A percentile compares a stretch with the other conserved stretches of the same genome.
Evolutionary conservation across 2,888 invertebrate genomes (phyloP).

Genomic region (Protonemura montana): DNA sequence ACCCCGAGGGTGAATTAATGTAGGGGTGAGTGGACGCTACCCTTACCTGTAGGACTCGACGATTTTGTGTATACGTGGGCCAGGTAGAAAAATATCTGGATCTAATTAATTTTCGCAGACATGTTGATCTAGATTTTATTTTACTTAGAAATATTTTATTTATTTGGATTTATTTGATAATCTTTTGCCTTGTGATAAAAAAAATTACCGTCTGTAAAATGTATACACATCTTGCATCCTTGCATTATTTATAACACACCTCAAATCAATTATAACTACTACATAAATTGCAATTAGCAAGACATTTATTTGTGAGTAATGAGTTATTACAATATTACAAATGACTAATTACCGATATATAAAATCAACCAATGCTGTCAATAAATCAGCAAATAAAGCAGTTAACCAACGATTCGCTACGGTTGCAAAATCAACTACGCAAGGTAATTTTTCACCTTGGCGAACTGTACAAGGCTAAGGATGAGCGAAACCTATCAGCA

Average conservation of each 20-base stretch:
- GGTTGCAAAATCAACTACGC: not conserved
- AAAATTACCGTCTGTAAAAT: not conserved
- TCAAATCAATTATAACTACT: not conserved
- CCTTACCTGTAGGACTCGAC: slow-evolving; percentile 19
- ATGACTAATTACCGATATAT: not conserved
- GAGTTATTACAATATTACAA: not conserved
- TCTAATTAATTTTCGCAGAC: not conserved
- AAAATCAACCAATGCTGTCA: not conserved
- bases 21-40: slow-evolving; percentile 34
- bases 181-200: too few relatives aligned
- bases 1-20: slow-evolving; percentile 29
- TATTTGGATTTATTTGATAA: too few relatives aligned
- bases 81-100: slow-evolving; percentile 28
- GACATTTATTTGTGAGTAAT: not conserved
- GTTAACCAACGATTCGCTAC: not conserved
- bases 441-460: not conserved
- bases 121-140: not conserved
- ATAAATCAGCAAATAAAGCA: not conserved
- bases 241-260: not conserved
- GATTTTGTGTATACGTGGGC: slow-evolving; percentile 3
- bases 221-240: not conserved
- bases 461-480: slow-evolving; percentile 5
- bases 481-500: slow-evolving; percentile 17
- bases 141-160: too few relatives aligned
- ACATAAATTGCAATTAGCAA: not conserved